Conservation (phyloP, 1,140 invertebrate species). For the Sitobion miscanthi region DNA sequence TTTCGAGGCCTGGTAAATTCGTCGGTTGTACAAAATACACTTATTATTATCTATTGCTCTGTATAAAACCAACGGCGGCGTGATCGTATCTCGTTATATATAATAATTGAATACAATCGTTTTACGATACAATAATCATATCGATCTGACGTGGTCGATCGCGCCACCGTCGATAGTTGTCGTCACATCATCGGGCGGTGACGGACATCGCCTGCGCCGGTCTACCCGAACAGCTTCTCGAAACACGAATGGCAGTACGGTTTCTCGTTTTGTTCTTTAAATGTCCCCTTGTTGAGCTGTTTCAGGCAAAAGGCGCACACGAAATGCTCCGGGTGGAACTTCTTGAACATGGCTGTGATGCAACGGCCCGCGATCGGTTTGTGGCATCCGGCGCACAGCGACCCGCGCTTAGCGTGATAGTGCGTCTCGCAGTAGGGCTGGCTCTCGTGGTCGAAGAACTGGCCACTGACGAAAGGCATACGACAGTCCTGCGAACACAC, state of each 20-base stretch:
- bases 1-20: neutral
- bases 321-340: conserved; percentile 99
- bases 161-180: too few relatives aligned
- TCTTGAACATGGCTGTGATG: conserved; percentile 98
- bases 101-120: neutral
- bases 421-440: conserved; percentile 97
- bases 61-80: neutral
- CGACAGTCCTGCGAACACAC: conserved; percentile 94
- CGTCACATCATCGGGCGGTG: too few relatives aligned
- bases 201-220: too few relatives aligned
- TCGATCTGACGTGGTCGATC: too few relatives aligned
- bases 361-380: conserved; percentile 96
- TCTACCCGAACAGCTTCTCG: conserved; percentile 92
- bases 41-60: neutral
- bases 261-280: conserved; percentile 97
- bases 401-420: conserved; percentile 95
- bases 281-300: conserved; percentile 97
- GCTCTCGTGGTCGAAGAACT: conserved; percentile 95
- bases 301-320: conserved; percentile 97
- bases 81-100: neutral
- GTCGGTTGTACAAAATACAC: neutral
- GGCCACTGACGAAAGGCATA: conserved; percentile 89
- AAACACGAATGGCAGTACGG: conserved; percentile 98
- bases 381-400: conserved; percentile 95
- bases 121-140: neutral